phyloP scores from a whole-genome alignment of 2,113 vertebrate genomes.

The Butastur rufipennis region DNA sequence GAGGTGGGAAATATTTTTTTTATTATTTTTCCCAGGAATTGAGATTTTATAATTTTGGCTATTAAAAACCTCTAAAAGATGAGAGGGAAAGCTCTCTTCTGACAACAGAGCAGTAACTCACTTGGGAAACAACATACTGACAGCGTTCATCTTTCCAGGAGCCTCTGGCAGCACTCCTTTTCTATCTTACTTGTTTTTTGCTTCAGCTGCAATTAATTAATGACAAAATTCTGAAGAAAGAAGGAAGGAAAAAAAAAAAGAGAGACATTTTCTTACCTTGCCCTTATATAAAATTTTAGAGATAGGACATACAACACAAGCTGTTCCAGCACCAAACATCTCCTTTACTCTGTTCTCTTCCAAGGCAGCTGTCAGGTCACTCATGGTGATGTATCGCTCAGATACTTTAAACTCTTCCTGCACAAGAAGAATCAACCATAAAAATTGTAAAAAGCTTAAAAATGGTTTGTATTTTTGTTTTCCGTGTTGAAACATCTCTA shows the following conservation, averaged over 20 bases:
- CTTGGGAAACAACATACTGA: not conserved
- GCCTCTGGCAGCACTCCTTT: not conserved
- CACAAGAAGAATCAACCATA: not conserved
- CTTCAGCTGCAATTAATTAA: not conserved
- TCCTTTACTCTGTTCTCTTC: conserved; percentile 82
- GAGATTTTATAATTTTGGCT: not conserved
- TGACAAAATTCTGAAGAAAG: not conserved
- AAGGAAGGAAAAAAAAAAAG: not conserved
- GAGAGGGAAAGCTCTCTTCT: not conserved
- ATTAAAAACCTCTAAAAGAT: not conserved
- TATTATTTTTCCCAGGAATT: not conserved
- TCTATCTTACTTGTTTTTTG: not conserved
- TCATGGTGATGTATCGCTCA: conserved; percentile 87
- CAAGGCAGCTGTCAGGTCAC: conserved; percentile 75
- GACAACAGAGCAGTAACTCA: not conserved
- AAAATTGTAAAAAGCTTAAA: not conserved
- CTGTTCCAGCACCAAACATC: conserved; percentile 91
- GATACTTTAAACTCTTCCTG: conserved; percentile 88
- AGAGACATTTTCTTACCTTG: conserved; percentile 71
- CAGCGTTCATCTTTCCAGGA: not conserved
- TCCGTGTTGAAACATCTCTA: not conserved
- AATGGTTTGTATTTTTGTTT: not conserved
- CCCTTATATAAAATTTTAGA: conserved; percentile 81
- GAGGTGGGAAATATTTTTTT: not conserved
- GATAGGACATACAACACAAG: conserved; percentile 85